A percentile compares a stretch with the other conserved stretches of the same genome.
Evolutionary conservation across 2,888 invertebrate species (phyloP).

Genomic region (Alentia gelatinosa): DNA sequence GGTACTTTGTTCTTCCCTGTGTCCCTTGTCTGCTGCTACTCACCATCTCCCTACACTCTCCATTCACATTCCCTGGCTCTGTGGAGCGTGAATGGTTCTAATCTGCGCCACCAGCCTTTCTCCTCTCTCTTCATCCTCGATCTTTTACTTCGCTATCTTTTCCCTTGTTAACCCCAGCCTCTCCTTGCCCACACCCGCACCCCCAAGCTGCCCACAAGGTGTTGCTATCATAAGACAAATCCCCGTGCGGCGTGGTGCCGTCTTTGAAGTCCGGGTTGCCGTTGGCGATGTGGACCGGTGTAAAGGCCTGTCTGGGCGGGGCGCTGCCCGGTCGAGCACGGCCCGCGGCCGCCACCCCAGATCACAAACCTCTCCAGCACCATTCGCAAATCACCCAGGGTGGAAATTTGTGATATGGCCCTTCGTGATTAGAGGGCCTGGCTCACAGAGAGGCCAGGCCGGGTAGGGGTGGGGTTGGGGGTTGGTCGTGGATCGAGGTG

Average conservation of each 20-base stretch:
- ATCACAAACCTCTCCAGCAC: neutral
- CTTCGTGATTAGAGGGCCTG: neutral
- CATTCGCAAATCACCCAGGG: constrained; percentile 5
- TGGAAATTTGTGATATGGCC: constrained; percentile 43
- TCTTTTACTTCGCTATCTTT: neutral
- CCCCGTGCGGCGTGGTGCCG: neutral
- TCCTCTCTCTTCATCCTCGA: neutral
- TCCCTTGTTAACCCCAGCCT: neutral
- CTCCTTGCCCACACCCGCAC: neutral
- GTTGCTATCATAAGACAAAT: constrained; percentile 1
- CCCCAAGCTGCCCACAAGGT: neutral
- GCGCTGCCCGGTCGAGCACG: neutral
- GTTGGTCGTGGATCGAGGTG: neutral
- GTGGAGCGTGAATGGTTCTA: no score
- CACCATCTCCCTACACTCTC: no score
- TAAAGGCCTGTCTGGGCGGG: neutral
- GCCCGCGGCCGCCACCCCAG: neutral
- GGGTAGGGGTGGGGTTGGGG: neutral
- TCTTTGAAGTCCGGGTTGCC: constrained; percentile 2
- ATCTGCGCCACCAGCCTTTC: neutral
- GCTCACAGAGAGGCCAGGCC: neutral
- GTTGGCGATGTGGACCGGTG: neutral
- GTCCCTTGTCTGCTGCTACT: no score
- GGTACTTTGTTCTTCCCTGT: no score
- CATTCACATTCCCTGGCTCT: no score